Conservation (phyloP, 2,888 invertebrate genomes). For the Heliothis peltigera region DNA sequence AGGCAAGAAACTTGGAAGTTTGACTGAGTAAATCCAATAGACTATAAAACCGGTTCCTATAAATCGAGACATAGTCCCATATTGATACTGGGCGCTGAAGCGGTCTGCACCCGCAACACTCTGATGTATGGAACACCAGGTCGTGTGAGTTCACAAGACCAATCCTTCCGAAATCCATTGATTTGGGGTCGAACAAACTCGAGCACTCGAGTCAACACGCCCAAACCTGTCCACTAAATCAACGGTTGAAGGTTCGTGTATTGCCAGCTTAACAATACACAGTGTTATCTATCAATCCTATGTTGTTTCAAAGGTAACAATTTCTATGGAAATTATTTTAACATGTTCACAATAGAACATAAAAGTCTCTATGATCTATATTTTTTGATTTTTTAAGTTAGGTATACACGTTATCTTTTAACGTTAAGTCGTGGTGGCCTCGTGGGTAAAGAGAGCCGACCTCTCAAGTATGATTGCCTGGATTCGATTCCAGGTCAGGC, state of each 20-base stretch:
- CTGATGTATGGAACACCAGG: neutral
- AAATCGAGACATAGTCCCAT: neutral
- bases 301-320: neutral
- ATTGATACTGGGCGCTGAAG: neutral
- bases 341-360: too few species aligned
- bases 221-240: neutral
- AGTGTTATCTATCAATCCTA: neutral
- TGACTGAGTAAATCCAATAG: neutral
- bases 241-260: conserved; percentile 1
- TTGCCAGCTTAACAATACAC: neutral
- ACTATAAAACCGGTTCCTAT: neutral
- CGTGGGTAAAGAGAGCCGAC: too few species aligned
- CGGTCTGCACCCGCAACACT: neutral
- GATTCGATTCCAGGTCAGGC: too few species aligned
- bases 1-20: neutral
- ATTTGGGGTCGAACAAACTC: conserved; percentile 1
- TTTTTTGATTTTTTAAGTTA: too few species aligned
- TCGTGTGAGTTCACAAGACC: neutral
- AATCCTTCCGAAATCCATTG: neutral
- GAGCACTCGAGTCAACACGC: neutral
- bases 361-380: too few species aligned
- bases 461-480: too few species aligned
- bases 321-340: too few species aligned
- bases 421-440: too few species aligned
- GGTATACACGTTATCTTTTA: too few species aligned